Evolutionary conservation across 1,140 invertebrate species (phyloP), one percentile per base, ranked within the genome.

Genomic region (Homarus americanus): DNA sequence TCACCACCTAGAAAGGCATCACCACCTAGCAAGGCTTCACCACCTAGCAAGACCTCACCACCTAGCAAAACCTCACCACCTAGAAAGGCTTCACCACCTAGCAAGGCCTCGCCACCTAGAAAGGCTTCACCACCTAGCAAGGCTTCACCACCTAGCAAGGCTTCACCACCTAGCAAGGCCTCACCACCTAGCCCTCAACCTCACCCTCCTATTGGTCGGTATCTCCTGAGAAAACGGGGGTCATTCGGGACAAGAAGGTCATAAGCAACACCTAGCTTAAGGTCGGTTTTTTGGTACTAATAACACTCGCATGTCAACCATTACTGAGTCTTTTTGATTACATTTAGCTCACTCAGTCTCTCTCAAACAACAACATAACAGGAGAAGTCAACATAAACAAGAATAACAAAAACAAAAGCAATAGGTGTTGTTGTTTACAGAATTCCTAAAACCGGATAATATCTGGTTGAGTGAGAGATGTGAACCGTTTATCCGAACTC

Each of bases 231-330:
- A 72, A n/a, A 66, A 41, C 36, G 15, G 36, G 36, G 41, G 79
- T 28, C 79, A 44, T 49, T 53, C 32, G 49, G 40, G n/a, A 84
- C 38, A 69, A 38, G 58, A 72, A 15, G 28, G 58, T 84, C 63
- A n/a, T 41, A 34, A 41, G 36, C 82, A 84, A 40, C 38, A 41
- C 41, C 58, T 84, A 84, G 36, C 36, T 72, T 84, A 84, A 84
- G 82, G 58, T 72, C 79, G 44, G 0, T 28, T 79, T 79, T 79
- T 79, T 41, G 41, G 41, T 79, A 44, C 32, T 28, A 1, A 4
- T 32, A n/a, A 28, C n/a, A 28, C 63, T 9, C 2, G 12, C 24
- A 1, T 69, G 63, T 4, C 4, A 32, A 20, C n/a, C 28, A 9
- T 69, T 28, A 28, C 0, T 28, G 5, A 69, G 1, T 7, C 7